Base-by-base conservation (phyloP, 2,888 invertebrate genomes). In the Euzophera pinguis region DNA sequence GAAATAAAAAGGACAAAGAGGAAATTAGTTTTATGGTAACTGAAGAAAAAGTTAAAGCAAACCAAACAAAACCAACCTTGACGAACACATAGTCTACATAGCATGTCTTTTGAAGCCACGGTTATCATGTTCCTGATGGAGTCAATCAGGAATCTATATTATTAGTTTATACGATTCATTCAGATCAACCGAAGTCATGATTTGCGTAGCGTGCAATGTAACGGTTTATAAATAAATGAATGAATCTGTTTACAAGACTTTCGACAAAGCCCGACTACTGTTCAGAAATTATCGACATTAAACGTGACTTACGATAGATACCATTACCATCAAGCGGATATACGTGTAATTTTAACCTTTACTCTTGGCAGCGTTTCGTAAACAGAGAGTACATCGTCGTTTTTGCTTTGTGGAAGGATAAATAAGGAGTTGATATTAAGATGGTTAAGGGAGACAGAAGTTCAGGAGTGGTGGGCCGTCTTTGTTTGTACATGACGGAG, bases 341-440 rank as follows among this genome's bases (percentile, higher is more conserved):
- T 65, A 69, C 64, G 62, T 66, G 65, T 69, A 66, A 71, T 39
- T 50, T 71, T 62, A 67, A 67, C 63, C 64, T 69, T 64, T 64
- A 64, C 56, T 55, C 63, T 65, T 69, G 71, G 67, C 72, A 73
- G 61, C 64, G 58, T 62, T 65, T 67, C 61, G 62, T 72, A 73
- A 69, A 73, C 72, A 72, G 41, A 45, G 39, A 52, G 55, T 58
- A 53, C 61, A 59, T 60, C 69, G 64, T 64, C 64, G 57, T 63
- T 63, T 62, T 60, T 64, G 53, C 56, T 55, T 41, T 35, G 49
- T 53, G 47, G 47, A 45, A 56, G 34, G 45, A 32, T 45, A 10
- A 45, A 16, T 39, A 13, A 43, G 13, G 29, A 29, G 29, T 29
- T 12, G 27, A 27, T 43, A 7, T 22, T 9, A 39, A 9, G 14